Evolutionary conservation across 2,888 invertebrate genomes (phyloP).

Genomic region (Leptopilina myrica): DNA sequence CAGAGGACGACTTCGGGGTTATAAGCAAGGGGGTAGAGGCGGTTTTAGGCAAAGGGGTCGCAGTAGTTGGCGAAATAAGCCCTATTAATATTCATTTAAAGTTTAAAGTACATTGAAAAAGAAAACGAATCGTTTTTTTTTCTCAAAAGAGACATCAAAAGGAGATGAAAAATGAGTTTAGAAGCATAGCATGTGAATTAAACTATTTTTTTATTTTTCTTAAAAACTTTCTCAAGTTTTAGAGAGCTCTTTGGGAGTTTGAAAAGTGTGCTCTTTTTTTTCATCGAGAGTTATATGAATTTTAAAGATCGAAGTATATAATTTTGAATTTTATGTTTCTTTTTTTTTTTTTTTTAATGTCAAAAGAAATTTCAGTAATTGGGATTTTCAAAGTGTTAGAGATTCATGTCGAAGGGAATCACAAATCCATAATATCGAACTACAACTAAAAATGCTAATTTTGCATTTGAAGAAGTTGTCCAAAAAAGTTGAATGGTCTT

Average conservation of each 20-base stretch:
- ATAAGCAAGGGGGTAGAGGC: conserved; percentile 69
- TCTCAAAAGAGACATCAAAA: conserved; percentile 10
- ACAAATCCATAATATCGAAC: neutral
- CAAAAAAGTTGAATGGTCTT: neutral
- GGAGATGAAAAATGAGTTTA: neutral
- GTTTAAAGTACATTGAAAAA: neutral
- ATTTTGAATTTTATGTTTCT: neutral
- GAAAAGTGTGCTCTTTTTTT: conserved; percentile 1
- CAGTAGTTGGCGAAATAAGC: conserved; percentile 72
- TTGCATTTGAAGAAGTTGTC: conserved; percentile 2
- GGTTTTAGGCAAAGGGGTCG: conserved; percentile 72
- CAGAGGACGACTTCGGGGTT: conserved; percentile 72
- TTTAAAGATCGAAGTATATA: neutral
- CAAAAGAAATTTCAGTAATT: neutral
- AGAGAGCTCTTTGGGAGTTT: neutral
- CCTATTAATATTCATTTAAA: conserved; percentile 63
- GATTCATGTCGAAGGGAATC: neutral
- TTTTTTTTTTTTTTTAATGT: neutral
- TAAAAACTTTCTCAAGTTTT: neutral
- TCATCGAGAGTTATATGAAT: neutral
- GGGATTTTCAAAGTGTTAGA: neutral
- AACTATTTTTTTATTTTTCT: conserved; percentile 15
- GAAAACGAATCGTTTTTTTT: neutral
- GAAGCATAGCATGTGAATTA: neutral
- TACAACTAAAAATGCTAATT: conserved; percentile 12